Evolutionary conservation across 2,797 vertebrate genomes (phyloP), one percentile per base, ranked within the genome.

Genomic region (Pampus argenteus): DNA sequence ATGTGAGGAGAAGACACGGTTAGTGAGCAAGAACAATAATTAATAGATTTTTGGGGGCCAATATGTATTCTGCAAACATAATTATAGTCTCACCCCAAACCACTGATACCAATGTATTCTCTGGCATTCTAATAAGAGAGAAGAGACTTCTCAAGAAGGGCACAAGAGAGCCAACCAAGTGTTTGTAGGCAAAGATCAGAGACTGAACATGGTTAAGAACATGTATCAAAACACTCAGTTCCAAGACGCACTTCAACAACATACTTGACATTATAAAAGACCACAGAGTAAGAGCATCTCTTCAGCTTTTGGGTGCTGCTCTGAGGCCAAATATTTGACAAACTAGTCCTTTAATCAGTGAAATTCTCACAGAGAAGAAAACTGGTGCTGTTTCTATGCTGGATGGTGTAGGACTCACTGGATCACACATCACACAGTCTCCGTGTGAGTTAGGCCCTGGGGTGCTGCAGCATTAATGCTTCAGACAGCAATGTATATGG

Each of bases 401-500:
- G 57, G 23, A 25, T 55, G 40, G 70, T 25, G 47, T 57, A 49
- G 62, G 62, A 77, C 62, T 66, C 71, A 20, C 13, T 56, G 68
- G 65, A 63, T 82, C 71, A 28, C 80, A 59, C 74, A 71, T 81
- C 63, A 67, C 57, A 29, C 55, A 2, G 66, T 52, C 36, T 82
- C 38, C 56, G 42, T 17, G 58, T 61, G 77, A 52, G 66, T 76
- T 47, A 28, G 59, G 78, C 76, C 76, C 76, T 48, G 34, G 83
- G 71, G 77, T 67, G 71, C 69, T 0, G 18, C 15, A 29, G 73
- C 57, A 31, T 75, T 76, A 74, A 74, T 56, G 79, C 77, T 68
- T 71, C 54, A 86, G 66, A 86, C 71, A 38, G 74, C 29, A 1
- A 67, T 79, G 71, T 76, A 81, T 88, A 69, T 62, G 79, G 63